A percentile compares a stretch with the other conserved stretches of the same genome.
These are phyloP conservation scores for Stomatorhinus walkeri DNA, from an alignment of 2,797 vertebrate genomes.

Conservation along the genomic window DNA sequence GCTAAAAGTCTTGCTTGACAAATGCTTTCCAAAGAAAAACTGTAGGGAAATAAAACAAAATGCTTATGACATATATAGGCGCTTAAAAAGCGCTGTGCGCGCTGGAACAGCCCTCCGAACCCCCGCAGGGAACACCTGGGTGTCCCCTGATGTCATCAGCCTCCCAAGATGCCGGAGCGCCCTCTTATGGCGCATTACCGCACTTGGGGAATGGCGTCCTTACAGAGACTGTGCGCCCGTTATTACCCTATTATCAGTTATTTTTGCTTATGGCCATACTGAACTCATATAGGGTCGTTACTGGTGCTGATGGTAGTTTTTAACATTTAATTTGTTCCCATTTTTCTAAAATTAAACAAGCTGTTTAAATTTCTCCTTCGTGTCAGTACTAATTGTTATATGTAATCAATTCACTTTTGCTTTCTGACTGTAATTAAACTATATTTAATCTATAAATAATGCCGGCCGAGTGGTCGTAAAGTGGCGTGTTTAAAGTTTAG, in stretches of 20 bases:
- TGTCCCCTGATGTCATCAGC: slow-evolving; percentile 5
- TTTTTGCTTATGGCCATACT: not conserved
- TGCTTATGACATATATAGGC: not conserved
- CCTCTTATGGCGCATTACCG: not conserved
- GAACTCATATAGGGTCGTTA: not conserved
- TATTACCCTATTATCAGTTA: not conserved
- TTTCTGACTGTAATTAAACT: not conserved
- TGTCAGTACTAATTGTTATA: not conserved
- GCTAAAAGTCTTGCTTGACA: not conserved
- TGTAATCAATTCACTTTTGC: not conserved
- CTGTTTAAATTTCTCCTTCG: not conserved
- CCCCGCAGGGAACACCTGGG: slow-evolving; percentile 6
- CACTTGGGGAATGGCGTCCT: not conserved
- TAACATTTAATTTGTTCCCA: not conserved
- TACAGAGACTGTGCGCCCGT: not conserved
- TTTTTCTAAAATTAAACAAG: not conserved
- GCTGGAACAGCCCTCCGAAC: not conserved
- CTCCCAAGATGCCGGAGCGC: not conserved
- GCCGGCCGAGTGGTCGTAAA: not conserved
- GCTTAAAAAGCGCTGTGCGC: not conserved
- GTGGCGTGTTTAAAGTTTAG: not conserved
- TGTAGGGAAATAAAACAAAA: not conserved
- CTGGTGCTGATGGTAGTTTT: not conserved
- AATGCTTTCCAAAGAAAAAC: not conserved
- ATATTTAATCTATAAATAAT: not conserved